Evolutionary conservation across 2,888 invertebrate species (phyloP).

Genomic region (Drosophila niveifrons): DNA sequence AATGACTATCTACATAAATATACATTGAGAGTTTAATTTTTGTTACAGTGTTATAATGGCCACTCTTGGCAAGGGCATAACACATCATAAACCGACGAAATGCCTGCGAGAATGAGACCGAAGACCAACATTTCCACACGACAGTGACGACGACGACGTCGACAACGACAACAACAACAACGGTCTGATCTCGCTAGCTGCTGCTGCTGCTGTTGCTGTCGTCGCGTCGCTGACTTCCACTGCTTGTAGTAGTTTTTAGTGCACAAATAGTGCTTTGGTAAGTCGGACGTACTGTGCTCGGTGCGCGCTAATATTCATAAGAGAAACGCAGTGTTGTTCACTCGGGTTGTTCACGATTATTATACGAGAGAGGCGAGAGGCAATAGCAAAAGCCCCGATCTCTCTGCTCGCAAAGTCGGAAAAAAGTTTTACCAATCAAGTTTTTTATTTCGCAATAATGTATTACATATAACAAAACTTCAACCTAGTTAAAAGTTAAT

Average conservation of each 20-base stretch:
- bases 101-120: constrained; percentile 55
- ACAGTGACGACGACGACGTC: constrained; percentile 12
- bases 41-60: constrained; percentile 58
- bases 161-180: constrained; percentile 11
- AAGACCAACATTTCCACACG: constrained; percentile 45
- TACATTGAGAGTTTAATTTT: constrained; percentile 30
- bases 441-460: constrained; percentile 81
- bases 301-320: constrained; percentile 50
- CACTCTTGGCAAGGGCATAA: constrained; percentile 59
- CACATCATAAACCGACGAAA: constrained; percentile 61
- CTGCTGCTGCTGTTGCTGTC: constrained; percentile 15
- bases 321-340: constrained; percentile 51
- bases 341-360: constrained; percentile 6
- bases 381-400: constrained; percentile 57
- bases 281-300: constrained; percentile 51
- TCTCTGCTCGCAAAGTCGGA: constrained; percentile 66
- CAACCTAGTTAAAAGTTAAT: constrained; percentile 79
- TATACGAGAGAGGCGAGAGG: constrained; percentile 67
- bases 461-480: constrained; percentile 79
- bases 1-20: constrained; percentile 12
- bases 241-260: constrained; percentile 52
- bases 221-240: constrained; percentile 26
- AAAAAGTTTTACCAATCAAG: constrained; percentile 81
- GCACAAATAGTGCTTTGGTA: constrained; percentile 63
- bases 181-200: constrained; percentile 49